Evolutionary conservation across 37 sponge, comb jelly and placozoan genomes (phyloP).

Genomic region (Diacarnus erythraeanus): DNA sequence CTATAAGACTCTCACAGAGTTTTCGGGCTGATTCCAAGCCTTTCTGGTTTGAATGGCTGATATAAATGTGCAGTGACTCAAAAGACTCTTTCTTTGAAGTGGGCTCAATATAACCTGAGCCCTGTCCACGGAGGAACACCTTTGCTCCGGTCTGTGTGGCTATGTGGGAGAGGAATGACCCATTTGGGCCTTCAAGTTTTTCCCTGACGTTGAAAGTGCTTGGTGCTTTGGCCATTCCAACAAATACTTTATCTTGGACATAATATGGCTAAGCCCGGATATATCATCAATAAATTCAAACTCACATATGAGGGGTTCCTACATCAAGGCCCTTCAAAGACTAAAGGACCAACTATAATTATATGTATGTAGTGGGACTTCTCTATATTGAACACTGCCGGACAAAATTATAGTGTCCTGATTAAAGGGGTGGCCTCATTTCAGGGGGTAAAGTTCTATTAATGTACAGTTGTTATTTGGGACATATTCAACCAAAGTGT

Average conservation of each 20-base stretch:
- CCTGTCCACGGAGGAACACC: constrained; percentile 78
- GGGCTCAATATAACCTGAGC: constrained; percentile 88
- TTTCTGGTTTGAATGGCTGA: constrained; percentile 70
- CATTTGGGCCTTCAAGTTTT: constrained; percentile 57
- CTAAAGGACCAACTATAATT: too few relatives aligned
- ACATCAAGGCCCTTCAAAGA: too few relatives aligned
- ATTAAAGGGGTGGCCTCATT: too few relatives aligned
- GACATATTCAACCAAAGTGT: too few relatives aligned
- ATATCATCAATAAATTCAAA: too few relatives aligned
- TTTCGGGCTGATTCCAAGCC: constrained; percentile 68
- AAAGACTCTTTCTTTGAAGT: constrained; percentile 85
- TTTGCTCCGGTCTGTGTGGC: constrained; percentile 57
- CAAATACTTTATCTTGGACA: constrained; percentile 86
- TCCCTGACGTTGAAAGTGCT: constrained; percentile 52
- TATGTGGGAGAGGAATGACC: constrained; percentile 74
- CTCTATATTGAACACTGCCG: too few relatives aligned
- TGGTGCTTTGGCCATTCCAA: constrained; percentile 67
- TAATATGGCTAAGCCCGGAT: constrained; percentile 54
- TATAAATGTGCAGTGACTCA: constrained; percentile 82
- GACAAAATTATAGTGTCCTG: too few relatives aligned
- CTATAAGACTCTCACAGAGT: constrained; percentile 74
- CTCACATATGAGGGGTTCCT: too few relatives aligned
- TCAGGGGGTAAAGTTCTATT: too few relatives aligned
- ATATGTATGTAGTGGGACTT: too few relatives aligned
- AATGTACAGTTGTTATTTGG: too few relatives aligned